A percentile compares a stretch with the other conserved stretches of the same genome.
Conservation (phyloP, 37 sponge, comb jelly and placozoan species). For the Ephydatia muelleri region DNA sequence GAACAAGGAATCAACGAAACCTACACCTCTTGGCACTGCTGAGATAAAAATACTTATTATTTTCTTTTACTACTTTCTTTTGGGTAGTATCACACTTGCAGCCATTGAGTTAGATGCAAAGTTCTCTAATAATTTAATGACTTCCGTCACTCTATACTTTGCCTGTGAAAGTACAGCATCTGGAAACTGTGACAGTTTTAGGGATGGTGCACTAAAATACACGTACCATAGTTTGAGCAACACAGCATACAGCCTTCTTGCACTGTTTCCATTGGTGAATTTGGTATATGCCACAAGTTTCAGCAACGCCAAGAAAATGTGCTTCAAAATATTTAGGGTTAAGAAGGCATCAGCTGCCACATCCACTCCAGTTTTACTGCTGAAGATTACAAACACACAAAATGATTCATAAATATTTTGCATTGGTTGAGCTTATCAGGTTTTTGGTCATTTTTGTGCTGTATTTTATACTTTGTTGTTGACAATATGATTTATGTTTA, state of each 20-base stretch:
- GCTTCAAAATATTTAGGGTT: no score
- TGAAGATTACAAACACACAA: no score
- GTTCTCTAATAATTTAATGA: neutral
- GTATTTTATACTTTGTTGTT: no score
- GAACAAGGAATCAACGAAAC: no score
- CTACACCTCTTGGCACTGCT: constrained; percentile 11
- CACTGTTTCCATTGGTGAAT: constrained; percentile 20
- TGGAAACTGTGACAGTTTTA: constrained; percentile 17
- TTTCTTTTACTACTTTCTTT: constrained; percentile 26
- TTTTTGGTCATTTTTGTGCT: no score
- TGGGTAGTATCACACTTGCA: constrained; percentile 5
- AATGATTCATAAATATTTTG: no score
- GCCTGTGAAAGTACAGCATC: constrained; percentile 24
- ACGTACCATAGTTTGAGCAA: neutral
- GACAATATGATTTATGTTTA: no score
- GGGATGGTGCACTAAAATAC: neutral
- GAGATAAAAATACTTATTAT: constrained; percentile 43
- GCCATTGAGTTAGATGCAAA: neutral
- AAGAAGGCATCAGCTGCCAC: no score
- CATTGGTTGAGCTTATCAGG: no score
- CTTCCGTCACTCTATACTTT: no score
- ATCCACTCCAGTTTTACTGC: no score
- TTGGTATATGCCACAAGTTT: neutral
- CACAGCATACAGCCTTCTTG: neutral
- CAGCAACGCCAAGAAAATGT: neutral